Conservation (phyloP, 2,113 vertebrate genomes). For the Chinchilla lanigera region DNA sequence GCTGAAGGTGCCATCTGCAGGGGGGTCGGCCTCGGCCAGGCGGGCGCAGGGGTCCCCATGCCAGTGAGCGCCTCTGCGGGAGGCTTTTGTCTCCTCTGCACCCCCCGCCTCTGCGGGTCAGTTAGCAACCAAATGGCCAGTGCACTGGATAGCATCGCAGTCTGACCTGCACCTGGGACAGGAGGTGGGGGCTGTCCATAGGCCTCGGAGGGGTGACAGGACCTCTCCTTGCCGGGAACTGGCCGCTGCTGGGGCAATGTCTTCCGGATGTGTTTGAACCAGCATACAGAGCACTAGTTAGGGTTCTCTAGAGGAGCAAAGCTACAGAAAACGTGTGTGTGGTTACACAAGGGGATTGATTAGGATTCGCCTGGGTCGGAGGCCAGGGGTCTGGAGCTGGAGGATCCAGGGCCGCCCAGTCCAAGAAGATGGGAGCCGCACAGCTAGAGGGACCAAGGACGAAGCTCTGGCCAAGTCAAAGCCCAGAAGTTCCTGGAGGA, state of each 20-base stretch:
- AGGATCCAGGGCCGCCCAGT: background rate
- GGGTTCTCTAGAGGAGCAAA: background rate
- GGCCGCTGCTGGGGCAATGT: background rate
- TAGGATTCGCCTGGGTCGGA: background rate
- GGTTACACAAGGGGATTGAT: background rate
- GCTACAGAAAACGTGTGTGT: background rate
- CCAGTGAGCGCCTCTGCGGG: conserved; percentile 2
- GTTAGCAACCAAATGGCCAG: conserved; percentile 85
- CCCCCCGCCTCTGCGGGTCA: conserved; percentile 87
- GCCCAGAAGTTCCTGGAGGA: background rate
- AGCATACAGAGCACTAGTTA: background rate
- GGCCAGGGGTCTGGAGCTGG: background rate
- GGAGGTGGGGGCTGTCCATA: background rate
- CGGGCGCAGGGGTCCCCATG: background rate
- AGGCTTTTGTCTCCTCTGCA: conserved; percentile 75
- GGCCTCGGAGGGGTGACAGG: background rate
- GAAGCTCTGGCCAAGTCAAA: background rate
- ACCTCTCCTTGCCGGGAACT: background rate
- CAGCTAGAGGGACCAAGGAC: background rate
- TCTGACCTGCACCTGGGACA: fast-evolving
- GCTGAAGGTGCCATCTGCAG: conserved; percentile 80
- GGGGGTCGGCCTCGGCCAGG: conserved; percentile 34
- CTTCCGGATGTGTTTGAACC: background rate
- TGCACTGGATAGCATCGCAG: conserved; percentile 76
- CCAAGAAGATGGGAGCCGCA: background rate